These are phyloP conservation scores for Thysanoteuthis rhombus DNA, from an alignment of 2,888 invertebrate genomes.

Conservation along the genomic window DNA sequence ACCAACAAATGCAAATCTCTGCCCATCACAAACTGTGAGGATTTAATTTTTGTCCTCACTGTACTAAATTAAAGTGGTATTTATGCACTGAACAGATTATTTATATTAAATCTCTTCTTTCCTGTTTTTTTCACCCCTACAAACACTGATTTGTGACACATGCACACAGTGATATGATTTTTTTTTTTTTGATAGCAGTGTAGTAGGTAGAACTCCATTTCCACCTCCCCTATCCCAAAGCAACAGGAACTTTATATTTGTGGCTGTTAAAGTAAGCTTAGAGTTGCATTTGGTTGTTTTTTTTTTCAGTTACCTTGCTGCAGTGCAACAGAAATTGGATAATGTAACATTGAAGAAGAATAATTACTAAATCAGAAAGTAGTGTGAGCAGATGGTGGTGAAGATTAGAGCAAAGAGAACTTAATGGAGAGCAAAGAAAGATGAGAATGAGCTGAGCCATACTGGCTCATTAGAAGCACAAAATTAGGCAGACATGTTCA, in stretches of 20 bases:
- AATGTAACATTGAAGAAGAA: not conserved
- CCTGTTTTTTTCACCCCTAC: not conserved
- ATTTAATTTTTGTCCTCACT: not conserved
- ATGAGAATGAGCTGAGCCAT: not conserved
- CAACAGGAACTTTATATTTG: not conserved
- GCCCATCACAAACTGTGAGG: too few species aligned
- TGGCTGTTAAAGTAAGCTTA: not conserved
- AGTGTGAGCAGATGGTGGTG: not conserved
- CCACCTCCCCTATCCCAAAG: not conserved
- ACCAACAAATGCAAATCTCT: not conserved
- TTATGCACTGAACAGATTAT: not conserved
- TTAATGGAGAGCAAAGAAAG: not conserved
- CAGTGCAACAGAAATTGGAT: not conserved
- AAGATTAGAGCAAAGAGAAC: not conserved
- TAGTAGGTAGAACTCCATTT: not conserved
- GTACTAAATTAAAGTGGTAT: not conserved
- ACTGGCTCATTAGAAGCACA: not conserved
- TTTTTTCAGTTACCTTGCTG: not conserved
- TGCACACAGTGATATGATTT: not conserved
- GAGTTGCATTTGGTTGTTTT: not conserved
- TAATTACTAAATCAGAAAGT: not conserved
- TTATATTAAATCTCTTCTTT: not conserved
- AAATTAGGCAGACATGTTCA: not conserved
- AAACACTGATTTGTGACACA: not conserved
- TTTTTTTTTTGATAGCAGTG: not conserved